Base-by-base conservation (phyloP, 2,797 vertebrate genomes). In the Parauchenoglanis ngamensis region DNA sequence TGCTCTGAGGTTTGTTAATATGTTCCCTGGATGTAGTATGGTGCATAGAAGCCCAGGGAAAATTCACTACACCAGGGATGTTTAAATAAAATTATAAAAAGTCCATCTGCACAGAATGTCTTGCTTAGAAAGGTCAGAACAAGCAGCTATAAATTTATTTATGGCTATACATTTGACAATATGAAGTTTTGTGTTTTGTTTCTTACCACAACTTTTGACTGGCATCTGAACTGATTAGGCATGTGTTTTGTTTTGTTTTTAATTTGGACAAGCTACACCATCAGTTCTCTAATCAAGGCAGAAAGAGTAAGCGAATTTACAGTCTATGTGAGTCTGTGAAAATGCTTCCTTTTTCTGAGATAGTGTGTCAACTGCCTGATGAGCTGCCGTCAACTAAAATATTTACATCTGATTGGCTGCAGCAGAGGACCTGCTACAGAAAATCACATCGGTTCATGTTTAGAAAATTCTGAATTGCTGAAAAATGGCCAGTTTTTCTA, bases 1-100 rank as follows among this genome's bases (percentile, higher is more conserved):
- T 78, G 76, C 76, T 35, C 76, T 78, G 54, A 57, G 76, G 52
- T 23, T 78, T 3, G 28, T 78, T 78, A 56, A 78, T 57, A 21
- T 35, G 76, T 78, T 35, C 54, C 28, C 15, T 57, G 17, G 8
- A 23, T 78, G 28, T 5, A 21, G 0, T 0, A n/a, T 23, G 54
- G 76, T 5, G 4, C 10, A 35, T 57, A 19, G 8, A 56, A 31
- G 17, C 17, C 17, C 52, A 56, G 17, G 28, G 25, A 57, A 56
- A 56, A 76, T 76, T n/a, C 44, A 46, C 46, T 6, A 76, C 46
- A 52, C 44, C 46, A 28, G 2, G 0, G 46, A 15, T 54, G 49
- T 19, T 77, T 11, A 19, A 77, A 13, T 21, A 21, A 77, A 77
- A 31, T 21, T 31, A 25, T 21, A 28, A 56, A 77, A 11, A 0